A percentile compares a stretch with the other conserved stretches of the same genome.
These are phyloP conservation scores for Enteromius afrohamiltoni DNA, from an alignment of 2,797 vertebrate genomes.

Conservation along the genomic window DNA sequence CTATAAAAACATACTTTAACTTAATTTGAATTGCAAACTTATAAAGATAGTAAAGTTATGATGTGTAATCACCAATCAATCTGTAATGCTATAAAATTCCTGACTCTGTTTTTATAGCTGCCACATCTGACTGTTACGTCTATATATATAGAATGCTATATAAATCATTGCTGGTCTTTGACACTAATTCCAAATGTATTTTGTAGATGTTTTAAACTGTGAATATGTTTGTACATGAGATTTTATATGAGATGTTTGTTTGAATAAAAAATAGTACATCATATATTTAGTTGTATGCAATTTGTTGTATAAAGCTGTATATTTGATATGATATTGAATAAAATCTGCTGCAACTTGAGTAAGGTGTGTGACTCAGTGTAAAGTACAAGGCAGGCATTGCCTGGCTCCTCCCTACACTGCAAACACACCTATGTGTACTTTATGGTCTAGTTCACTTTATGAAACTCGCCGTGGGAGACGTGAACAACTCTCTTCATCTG, in stretches of 20 bases:
- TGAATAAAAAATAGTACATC: neutral
- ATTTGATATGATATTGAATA: neutral
- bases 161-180: neutral
- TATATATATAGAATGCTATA: no score
- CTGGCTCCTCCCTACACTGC: constrained; percentile 61
- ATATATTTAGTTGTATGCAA: neutral
- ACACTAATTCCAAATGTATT: neutral
- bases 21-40: neutral
- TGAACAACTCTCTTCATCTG: constrained; percentile 29
- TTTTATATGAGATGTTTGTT: neutral
- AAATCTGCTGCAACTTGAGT: neutral
- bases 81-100: neutral
- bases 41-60: neutral
- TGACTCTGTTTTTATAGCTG: neutral
- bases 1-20: neutral
- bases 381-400: constrained; percentile 1
- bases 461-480: constrained; percentile 42
- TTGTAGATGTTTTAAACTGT: neutral
- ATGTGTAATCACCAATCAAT: neutral
- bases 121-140: neutral
- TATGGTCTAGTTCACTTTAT: constrained; percentile 32
- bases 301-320: neutral
- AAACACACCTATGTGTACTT: constrained; percentile 59
- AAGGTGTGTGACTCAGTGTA: neutral
- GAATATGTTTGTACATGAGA: neutral